A percentile compares a stretch with the other conserved stretches of the same genome.
Conservation (phyloP, 2,888 invertebrate species). For the Globia sparganii region DNA sequence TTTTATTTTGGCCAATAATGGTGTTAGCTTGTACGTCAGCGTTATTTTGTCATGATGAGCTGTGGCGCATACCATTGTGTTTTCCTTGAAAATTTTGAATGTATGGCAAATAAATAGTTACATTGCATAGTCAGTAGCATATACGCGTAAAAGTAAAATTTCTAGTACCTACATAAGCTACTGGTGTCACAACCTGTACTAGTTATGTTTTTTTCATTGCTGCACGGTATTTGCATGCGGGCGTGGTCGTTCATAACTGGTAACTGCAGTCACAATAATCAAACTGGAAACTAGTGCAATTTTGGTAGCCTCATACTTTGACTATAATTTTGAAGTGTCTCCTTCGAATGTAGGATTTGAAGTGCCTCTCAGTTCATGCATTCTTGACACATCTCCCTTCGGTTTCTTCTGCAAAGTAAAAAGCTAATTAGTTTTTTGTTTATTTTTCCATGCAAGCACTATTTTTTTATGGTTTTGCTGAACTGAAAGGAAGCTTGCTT, state of each 20-base stretch:
- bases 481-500: background rate
- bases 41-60: background rate
- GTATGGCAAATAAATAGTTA: background rate
- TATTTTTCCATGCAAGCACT: background rate
- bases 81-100: background rate
- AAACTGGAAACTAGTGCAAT: constrained; percentile 2
- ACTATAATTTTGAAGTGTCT: constrained; percentile 68
- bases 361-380: constrained; percentile 78
- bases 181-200: background rate
- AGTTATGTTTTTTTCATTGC: background rate
- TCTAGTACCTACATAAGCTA: background rate
- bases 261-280: constrained; percentile 14
- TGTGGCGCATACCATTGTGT: background rate
- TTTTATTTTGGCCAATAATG: background rate
- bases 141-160: background rate
- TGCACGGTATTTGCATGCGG: background rate
- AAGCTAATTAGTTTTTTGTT: constrained; percentile 27
- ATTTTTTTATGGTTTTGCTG: background rate
- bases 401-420: constrained; percentile 71
- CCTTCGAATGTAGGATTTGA: constrained; percentile 79
- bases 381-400: constrained; percentile 69
- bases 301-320: background rate
- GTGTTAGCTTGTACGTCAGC: background rate
- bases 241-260: background rate
- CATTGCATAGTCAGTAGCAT: background rate